Base-by-base conservation (phyloP, 2,113 vertebrate genomes). In the Elaphurus davidianus region DNA sequence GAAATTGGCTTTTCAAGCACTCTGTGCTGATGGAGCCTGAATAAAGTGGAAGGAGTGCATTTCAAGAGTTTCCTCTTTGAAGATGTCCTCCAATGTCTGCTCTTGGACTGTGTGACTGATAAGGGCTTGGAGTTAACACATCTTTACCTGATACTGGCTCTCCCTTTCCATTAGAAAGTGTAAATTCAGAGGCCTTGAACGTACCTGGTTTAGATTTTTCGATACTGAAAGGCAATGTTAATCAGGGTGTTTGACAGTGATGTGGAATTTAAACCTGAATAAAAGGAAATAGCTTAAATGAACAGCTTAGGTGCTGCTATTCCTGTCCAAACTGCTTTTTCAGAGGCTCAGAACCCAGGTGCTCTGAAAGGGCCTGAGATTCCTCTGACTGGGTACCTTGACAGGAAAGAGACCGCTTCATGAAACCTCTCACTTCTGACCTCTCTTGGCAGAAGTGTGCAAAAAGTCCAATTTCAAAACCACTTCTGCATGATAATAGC, bases 401-500 rank as follows among this genome's bases (percentile, higher is more conserved):
- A 0, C 1, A 9, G 57, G 55, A 62, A 64, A 43, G 43, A 25
- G 30, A 17, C 57, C 52, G 15, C 82, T 74, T 50, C 4, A 3
- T 0, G 13, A 57, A 55, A 12, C 9, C 89, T 52, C 50, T 84
- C 0, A 1, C 47, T 62, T 84, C 91, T 59, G 81, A 79, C 85
- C 89, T 78, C 67, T 59, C 83, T 89, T 30, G 27, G 95, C 57
- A 74, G 76, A 40, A 23, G 27, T 36, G 17, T 19, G 47, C 23
- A 84, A 50, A 45, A 79, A 94, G 93, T 54, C 97, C 88, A 64
- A 40, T 90, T 95, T 96, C 94, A 98, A 87, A 93, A 4, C 57
- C 0, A 0, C 33, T 50, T 94, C 88, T 97, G 74, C 96, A 97
- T 97, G 67, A 96, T 96, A 97, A 98, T 96, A 96, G 94, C 91